Conservation (phyloP, 2,797 vertebrate genomes). For the Clarias laeviceps region DNA sequence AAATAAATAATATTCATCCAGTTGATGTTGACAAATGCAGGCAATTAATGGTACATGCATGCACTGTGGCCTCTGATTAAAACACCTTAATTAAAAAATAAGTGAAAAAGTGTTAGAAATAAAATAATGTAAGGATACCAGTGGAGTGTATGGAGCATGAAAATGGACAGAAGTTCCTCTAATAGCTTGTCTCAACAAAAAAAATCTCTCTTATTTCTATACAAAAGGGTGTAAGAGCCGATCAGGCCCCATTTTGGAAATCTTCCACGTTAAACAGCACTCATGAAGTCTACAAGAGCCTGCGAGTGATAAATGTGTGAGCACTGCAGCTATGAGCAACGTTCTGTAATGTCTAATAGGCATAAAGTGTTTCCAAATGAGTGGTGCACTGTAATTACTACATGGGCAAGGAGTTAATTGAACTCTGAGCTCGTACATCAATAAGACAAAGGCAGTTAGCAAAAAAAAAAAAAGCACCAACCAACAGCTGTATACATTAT, state of each 20-base stretch:
- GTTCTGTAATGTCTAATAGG: constrained; percentile 21
- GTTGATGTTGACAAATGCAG: background rate
- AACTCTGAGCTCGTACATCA: constrained; percentile 15
- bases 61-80: background rate
- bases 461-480: background rate
- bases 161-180: background rate
- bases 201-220: background rate
- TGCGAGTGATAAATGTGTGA: constrained; percentile 14
- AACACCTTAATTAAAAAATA: background rate
- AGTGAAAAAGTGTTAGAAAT: background rate
- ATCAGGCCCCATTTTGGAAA: background rate
- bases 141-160: background rate
- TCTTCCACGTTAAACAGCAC: constrained; percentile 1
- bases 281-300: background rate
- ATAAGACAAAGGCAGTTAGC: constrained; percentile 28
- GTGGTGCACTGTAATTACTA: constrained; percentile 31
- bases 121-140: background rate
- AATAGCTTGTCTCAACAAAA: background rate
- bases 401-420: constrained; percentile 36
- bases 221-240: background rate
- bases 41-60: background rate
- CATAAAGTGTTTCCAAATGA: constrained; percentile 32
- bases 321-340: constrained; percentile 1
- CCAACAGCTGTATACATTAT: constrained; percentile 39
- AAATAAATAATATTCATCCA: background rate